Conservation (phyloP, 2,797 vertebrate genomes). For the Cyclopterus lumpus region DNA sequence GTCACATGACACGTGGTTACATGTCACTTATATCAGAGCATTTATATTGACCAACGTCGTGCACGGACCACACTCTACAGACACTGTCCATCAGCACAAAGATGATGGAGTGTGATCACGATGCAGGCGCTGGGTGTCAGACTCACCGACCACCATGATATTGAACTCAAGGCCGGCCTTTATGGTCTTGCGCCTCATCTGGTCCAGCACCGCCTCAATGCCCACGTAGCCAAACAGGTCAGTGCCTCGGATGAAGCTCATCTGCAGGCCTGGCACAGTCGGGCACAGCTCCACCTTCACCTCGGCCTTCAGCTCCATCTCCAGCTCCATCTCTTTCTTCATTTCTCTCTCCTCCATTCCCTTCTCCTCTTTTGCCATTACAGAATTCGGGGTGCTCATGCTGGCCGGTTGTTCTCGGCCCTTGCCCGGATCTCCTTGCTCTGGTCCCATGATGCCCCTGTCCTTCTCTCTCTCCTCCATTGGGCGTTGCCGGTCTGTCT, state of each 20-base stretch:
- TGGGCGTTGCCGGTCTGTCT: constrained; percentile 23
- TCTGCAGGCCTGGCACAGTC: constrained; percentile 48
- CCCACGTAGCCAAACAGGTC: constrained; percentile 92
- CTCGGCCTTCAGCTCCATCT: constrained; percentile 41
- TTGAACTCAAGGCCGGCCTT: constrained; percentile 96
- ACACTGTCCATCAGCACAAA: neutral
- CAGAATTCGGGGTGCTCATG: neutral
- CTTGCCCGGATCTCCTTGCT: constrained; percentile 22
- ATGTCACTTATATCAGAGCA: too few species aligned
- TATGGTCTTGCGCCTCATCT: constrained; percentile 96
- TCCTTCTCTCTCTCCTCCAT: constrained; percentile 67
- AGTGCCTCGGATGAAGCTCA: constrained; percentile 66
- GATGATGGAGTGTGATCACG: neutral
- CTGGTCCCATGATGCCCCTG: constrained; percentile 39
- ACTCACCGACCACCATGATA: constrained; percentile 97
- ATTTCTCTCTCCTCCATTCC: constrained; percentile 59
- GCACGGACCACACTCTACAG: too few species aligned
- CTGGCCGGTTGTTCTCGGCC: neutral
- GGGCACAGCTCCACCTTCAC: constrained; percentile 43
- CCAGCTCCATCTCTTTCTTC: constrained; percentile 57
- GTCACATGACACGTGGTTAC: too few species aligned
- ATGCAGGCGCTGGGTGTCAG: neutral
- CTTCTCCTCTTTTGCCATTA: constrained; percentile 24
- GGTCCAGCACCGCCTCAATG: constrained; percentile 94
- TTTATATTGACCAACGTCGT: too few species aligned